phyloP scores from a whole-genome alignment of 1,140 invertebrate species.

The Leucophenga varia region DNA sequence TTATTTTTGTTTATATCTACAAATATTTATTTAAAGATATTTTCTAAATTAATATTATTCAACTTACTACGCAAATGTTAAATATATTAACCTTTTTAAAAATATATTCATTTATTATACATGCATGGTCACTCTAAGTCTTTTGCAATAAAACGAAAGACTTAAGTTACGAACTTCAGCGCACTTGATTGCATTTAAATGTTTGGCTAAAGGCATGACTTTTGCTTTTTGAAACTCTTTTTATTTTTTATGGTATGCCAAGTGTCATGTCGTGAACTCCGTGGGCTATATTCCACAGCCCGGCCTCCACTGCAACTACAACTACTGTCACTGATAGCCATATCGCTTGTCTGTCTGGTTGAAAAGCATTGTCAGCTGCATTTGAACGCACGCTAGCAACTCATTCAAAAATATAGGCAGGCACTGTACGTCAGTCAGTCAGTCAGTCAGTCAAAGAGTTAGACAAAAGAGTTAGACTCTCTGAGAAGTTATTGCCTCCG shows the following conservation, averaged over 20 bases:
- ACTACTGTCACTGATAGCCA: too few relatives aligned
- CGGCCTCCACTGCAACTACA: too few relatives aligned
- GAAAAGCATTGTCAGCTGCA: too few relatives aligned
- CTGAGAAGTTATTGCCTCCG: not conserved
- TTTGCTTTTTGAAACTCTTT: too few relatives aligned
- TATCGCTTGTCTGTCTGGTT: too few relatives aligned
- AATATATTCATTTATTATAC: too few relatives aligned
- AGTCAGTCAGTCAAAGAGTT: too few relatives aligned
- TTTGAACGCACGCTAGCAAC: too few relatives aligned
- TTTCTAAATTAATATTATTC: not conserved
- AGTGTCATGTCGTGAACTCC: conserved; percentile 9
- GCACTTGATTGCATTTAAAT: not conserved
- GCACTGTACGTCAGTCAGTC: too few relatives aligned
- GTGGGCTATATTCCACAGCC: not conserved
- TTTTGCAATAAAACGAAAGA: conserved; percentile 25
- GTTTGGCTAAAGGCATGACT: not conserved
- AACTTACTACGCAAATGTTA: not conserved
- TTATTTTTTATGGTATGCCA: conserved; percentile 2
- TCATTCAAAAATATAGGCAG: too few relatives aligned
- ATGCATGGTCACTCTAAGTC: not conserved
- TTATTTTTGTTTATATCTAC: too few relatives aligned
- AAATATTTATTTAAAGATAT: not conserved
- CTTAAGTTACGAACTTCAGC: conserved; percentile 40
- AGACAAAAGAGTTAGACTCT: too few relatives aligned
- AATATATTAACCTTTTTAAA: not conserved